These are phyloP conservation scores for Todiramphus saurophagus DNA, from an alignment of 2,113 vertebrate species.

Conservation along the genomic window DNA sequence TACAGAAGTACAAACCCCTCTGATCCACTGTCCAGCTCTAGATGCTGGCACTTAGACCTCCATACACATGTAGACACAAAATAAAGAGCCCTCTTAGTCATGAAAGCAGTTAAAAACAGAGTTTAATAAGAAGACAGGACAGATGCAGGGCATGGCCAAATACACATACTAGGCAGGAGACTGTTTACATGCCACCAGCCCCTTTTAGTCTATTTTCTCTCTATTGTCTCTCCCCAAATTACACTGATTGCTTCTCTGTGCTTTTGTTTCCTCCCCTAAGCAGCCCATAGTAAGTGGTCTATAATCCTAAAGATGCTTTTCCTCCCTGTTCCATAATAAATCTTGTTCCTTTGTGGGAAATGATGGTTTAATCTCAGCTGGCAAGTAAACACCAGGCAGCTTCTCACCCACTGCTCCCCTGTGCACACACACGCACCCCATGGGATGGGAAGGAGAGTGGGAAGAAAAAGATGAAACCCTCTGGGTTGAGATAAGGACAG, in stretches of 20 bases:
- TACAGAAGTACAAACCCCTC: not conserved
- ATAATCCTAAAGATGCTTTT: not conserved
- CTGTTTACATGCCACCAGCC: not conserved
- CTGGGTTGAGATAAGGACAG: too few relatives aligned
- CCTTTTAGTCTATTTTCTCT: not conserved
- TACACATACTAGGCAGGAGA: not conserved
- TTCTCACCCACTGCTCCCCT: too few relatives aligned
- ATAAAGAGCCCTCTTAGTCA: not conserved
- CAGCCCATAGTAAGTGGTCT: not conserved
- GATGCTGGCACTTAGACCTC: not conserved
- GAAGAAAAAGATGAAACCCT: too few relatives aligned
- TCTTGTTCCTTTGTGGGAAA: not conserved
- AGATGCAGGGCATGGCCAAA: not conserved
- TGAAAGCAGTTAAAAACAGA: not conserved
- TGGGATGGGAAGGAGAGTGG: too few relatives aligned
- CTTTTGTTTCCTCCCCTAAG: not conserved
- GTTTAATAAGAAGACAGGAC: not conserved
- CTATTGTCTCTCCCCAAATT: not conserved
- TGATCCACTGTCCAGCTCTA: not conserved
- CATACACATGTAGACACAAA: not conserved
- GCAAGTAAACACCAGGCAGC: too few relatives aligned
- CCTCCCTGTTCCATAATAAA: not conserved
- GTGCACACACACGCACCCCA: too few relatives aligned
- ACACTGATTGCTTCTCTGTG: not conserved
- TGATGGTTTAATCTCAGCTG: too few relatives aligned